A percentile compares a stretch with the other conserved stretches of the same genome.
These are phyloP conservation scores for Andrena minutula DNA, from an alignment of 2,888 invertebrate genomes.

Conservation along the genomic window DNA sequence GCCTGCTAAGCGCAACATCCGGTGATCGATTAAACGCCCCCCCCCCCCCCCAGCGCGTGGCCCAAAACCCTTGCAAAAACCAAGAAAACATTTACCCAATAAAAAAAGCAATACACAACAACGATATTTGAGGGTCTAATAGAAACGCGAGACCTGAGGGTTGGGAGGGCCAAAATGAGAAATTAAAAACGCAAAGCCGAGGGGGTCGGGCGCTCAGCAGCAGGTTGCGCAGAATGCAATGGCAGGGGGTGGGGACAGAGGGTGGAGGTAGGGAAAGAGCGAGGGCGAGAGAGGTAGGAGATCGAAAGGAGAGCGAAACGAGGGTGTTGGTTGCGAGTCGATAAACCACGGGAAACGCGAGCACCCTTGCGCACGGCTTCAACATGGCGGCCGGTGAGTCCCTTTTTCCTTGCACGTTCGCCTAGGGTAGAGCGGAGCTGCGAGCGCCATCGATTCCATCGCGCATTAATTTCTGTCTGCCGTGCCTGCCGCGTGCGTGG, in stretches of 20 bases:
- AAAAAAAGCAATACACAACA: slow-evolving; percentile 5
- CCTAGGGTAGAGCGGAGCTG: slow-evolving; percentile 25
- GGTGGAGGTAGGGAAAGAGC: slow-evolving; percentile 6
- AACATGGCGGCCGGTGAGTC: slow-evolving; percentile 81
- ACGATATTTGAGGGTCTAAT: not conserved
- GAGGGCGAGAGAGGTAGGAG: slow-evolving; percentile 26
- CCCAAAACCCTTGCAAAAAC: not conserved
- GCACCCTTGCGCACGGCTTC: slow-evolving; percentile 81
- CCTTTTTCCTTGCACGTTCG: slow-evolving; percentile 62
- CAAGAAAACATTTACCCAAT: not conserved
- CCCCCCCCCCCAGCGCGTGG: not conserved
- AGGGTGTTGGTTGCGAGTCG: slow-evolving; percentile 83
- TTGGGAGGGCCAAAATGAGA: not conserved
- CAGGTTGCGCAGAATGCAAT: slow-evolving; percentile 18
- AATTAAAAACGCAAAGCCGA: slow-evolving; percentile 18
- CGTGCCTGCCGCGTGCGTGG: not conserved
- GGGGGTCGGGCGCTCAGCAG: slow-evolving; percentile 4
- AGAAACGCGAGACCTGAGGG: not conserved
- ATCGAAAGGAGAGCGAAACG: slow-evolving; percentile 60
- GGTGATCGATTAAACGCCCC: slow-evolving; percentile 30
- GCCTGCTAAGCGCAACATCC: not conserved
- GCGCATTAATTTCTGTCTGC: not conserved
- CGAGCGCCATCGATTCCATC: slow-evolving; percentile 47
- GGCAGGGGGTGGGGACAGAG: not conserved
- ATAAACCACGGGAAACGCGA: slow-evolving; percentile 81